Conservation (phyloP, 2,113 vertebrate species). For the Platycercus adscitus region DNA sequence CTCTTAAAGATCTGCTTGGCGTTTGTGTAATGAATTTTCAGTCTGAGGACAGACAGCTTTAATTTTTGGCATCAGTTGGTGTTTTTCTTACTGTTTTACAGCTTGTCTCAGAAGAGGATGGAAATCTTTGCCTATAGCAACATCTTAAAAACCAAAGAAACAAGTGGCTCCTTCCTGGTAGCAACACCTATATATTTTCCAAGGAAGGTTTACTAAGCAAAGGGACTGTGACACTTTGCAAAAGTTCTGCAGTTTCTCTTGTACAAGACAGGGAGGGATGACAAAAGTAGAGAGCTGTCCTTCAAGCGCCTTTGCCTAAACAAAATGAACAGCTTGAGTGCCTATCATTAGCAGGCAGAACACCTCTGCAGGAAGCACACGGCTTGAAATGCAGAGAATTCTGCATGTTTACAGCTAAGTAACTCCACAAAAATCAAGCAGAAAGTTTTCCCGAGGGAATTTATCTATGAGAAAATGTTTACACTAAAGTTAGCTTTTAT, state of each 20-base stretch:
- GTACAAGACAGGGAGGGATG: neutral
- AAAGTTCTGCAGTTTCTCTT: neutral
- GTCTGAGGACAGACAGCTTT: neutral
- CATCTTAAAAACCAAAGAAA: neutral
- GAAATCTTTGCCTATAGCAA: neutral
- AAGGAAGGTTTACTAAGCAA: neutral
- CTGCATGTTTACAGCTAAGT: neutral
- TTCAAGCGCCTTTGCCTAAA: conserved; percentile 34
- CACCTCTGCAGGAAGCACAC: conserved; percentile 30
- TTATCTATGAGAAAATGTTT: conserved; percentile 15
- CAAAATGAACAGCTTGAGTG: neutral
- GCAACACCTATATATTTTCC: neutral
- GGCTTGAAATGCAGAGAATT: neutral
- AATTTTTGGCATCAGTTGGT: neutral
- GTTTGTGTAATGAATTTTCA: neutral
- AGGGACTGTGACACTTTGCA: neutral
- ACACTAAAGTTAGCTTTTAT: conserved; percentile 30
- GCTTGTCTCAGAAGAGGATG: neutral
- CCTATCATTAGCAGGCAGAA: conserved; percentile 38
- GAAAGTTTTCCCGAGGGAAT: conserved; percentile 48
- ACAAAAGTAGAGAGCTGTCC: neutral
- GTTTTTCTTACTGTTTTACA: neutral
- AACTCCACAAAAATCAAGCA: conserved; percentile 11
- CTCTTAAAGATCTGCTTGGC: neutral
- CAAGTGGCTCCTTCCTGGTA: accelerated